Percentiles rank a stretch among this genome's conserved stretches.
Evolutionary conservation across 2,113 vertebrate species (phyloP).

Genomic region (Eurystomus gularis): DNA sequence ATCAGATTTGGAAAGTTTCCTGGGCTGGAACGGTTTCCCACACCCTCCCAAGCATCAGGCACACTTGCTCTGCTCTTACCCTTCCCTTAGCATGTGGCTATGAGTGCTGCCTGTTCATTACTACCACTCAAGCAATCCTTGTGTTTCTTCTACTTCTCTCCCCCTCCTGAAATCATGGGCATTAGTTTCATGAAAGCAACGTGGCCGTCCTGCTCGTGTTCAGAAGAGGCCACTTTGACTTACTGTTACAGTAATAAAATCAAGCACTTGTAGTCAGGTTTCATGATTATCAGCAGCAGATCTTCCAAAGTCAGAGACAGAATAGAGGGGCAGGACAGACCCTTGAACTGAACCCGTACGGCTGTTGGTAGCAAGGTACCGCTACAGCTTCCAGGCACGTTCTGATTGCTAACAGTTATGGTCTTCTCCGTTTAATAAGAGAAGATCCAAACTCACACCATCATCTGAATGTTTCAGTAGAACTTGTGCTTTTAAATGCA

Average conservation of each 20-base stretch:
- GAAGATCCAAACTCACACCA: neutral
- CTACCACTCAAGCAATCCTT: neutral
- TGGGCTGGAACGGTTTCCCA: neutral
- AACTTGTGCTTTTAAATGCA: neutral
- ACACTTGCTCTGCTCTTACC: neutral
- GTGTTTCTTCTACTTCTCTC: neutral
- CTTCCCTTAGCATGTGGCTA: neutral
- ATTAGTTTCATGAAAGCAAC: neutral
- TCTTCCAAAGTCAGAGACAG: neutral
- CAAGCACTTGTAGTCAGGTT: neutral
- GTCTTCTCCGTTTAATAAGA: neutral
- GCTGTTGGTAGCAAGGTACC: neutral
- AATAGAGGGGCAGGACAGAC: neutral
- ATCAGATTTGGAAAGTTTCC: neutral
- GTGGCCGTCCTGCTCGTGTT: neutral
- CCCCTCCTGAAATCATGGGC: neutral
- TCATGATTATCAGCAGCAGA: neutral
- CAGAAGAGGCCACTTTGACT: neutral
- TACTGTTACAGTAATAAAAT: neutral
- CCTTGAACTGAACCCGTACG: neutral
- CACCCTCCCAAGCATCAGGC: too few relatives aligned
- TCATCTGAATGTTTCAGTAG: neutral
- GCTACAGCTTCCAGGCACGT: neutral
- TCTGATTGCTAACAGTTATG: neutral
- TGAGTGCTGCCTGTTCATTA: neutral